A percentile compares a stretch with the other conserved stretches of the same genome.
phyloP scores from a whole-genome alignment of 2,888 invertebrate species.

The Volucella zonaria region DNA sequence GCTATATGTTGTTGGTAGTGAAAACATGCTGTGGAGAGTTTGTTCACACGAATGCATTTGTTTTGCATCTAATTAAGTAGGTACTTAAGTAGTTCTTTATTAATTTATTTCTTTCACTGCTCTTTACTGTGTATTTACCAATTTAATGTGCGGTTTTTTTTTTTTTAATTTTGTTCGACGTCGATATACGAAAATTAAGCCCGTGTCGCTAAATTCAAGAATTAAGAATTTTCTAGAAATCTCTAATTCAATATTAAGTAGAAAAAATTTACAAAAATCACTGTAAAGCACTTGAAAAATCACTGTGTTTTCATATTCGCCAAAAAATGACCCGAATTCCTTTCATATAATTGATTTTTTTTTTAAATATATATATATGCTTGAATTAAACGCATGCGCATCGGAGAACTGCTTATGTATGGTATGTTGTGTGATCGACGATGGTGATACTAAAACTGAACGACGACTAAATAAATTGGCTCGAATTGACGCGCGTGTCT shows the following conservation, averaged over 20 bases:
- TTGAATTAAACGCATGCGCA: slow-evolving; percentile 55
- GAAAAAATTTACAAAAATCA: slow-evolving; percentile 25
- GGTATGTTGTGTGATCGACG: slow-evolving; percentile 22
- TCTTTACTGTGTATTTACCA: slow-evolving; percentile 42
- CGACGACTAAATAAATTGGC: slow-evolving; percentile 48
- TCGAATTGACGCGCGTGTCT: slow-evolving; percentile 62
- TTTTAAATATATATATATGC: too few species aligned
- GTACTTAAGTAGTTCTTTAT: not conserved
- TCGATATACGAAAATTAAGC: slow-evolving; percentile 2
- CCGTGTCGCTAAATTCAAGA: slow-evolving; percentile 13
- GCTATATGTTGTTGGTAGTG: slow-evolving; percentile 51
- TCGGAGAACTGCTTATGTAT: slow-evolving; percentile 29
- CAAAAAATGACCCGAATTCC: too few species aligned
- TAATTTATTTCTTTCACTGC: not conserved
- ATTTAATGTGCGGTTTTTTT: slow-evolving; percentile 28
- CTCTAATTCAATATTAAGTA: slow-evolving; percentile 36
- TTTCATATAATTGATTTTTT: too few species aligned
- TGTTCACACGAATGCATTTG: slow-evolving; percentile 68
- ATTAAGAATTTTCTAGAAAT: slow-evolving; percentile 34
- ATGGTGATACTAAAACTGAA: slow-evolving; percentile 25
- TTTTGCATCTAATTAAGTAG: slow-evolving; percentile 31
- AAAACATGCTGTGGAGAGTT: slow-evolving; percentile 68
- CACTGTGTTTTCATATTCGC: slow-evolving; percentile 29
- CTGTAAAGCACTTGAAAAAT: slow-evolving; percentile 18
- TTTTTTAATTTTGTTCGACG: not conserved